Conservation (phyloP, 2,797 vertebrate genomes). For the Garrulus glandarius region DNA sequence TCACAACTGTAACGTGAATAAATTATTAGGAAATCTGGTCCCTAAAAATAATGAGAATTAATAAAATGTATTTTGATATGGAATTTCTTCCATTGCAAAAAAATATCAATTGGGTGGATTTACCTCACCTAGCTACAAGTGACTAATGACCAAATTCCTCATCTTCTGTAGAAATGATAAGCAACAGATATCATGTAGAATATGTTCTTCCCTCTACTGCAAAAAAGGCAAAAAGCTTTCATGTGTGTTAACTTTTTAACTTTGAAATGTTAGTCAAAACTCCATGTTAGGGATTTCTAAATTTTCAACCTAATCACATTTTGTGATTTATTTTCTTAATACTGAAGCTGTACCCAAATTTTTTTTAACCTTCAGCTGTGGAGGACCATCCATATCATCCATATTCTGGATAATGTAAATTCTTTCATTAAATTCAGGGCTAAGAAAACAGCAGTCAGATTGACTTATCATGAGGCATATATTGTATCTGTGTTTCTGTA, state of each 20-base stretch:
- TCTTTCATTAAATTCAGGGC: neutral
- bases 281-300: neutral
- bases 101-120: neutral
- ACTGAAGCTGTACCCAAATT: neutral
- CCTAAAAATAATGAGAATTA: neutral
- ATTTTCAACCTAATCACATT: neutral
- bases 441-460: neutral
- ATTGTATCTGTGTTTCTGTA: neutral
- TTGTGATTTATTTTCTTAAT: neutral
- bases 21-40: neutral
- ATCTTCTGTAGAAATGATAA: neutral
- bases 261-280: neutral
- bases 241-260: neutral
- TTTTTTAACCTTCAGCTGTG: neutral
- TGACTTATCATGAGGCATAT: neutral
- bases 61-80: neutral
- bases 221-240: neutral
- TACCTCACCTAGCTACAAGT: neutral
- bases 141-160: neutral
- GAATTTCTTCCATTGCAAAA: neutral
- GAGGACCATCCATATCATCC: neutral
- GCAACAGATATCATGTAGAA: neutral
- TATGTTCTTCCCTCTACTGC: neutral
- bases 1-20: neutral
- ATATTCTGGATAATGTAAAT: neutral